Percentiles rank a stretch among this genome's conserved stretches.
These are phyloP conservation scores for Cephalopachus bancanus DNA, from an alignment of 2,797 vertebrate species.

Conservation along the genomic window DNA sequence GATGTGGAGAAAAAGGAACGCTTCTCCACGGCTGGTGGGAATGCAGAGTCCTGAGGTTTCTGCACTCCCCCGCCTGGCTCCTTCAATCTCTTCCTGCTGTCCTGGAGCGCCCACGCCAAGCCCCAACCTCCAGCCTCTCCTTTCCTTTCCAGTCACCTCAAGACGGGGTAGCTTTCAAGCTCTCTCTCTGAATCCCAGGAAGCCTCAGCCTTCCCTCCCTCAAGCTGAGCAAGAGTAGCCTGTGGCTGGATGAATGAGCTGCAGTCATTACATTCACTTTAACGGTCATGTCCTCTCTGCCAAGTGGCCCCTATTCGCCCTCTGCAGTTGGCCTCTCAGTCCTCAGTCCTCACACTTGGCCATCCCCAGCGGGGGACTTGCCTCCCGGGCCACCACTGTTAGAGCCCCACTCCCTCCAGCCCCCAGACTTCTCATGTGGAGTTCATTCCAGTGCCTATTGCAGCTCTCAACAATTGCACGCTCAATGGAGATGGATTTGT, in stretches of 20 bases:
- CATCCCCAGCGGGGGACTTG: not conserved
- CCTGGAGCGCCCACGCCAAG: not conserved
- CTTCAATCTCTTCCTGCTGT: not conserved
- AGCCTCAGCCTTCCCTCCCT: not conserved
- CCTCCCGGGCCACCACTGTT: not conserved
- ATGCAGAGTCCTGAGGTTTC: not conserved
- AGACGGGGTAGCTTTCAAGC: not conserved
- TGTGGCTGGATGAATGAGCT: conserved; percentile 8
- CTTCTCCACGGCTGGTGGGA: too few species aligned
- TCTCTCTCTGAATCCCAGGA: not conserved
- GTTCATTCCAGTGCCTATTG: not conserved
- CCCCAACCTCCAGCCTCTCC: not conserved
- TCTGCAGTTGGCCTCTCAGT: not conserved
- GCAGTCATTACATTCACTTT: conserved; percentile 9
- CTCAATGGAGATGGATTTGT: conserved; percentile 57
- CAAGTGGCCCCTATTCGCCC: not conserved
- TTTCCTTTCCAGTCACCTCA: not conserved
- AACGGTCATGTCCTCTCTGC: conserved; percentile 24
- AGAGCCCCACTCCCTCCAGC: not conserved
- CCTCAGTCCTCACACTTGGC: not conserved
- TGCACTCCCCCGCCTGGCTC: not conserved
- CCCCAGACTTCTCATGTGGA: not conserved
- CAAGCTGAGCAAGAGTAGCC: conserved; percentile 21
- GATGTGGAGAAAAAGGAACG: too few species aligned
- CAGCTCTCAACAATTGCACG: conserved; percentile 34